phyloP scores from a whole-genome alignment of 2,888 invertebrate genomes.

The Julus scandinavius region DNA sequence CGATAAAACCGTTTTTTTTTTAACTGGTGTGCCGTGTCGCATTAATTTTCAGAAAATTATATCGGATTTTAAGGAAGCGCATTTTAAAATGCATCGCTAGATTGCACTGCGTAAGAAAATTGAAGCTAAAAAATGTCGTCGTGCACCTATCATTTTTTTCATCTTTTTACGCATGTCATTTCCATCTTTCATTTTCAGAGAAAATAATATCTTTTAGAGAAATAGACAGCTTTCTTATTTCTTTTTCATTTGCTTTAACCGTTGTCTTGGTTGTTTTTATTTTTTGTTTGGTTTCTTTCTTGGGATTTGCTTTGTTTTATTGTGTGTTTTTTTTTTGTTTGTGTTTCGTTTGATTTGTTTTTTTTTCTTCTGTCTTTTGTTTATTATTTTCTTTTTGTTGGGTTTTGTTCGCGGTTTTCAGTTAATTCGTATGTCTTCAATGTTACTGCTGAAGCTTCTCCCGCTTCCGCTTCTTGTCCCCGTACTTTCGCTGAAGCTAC shows the following conservation, averaged over 20 bases:
- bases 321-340: background rate
- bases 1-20: no score
- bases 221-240: background rate
- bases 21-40: no score
- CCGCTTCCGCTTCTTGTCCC: slow-evolving; percentile 44
- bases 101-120: background rate
- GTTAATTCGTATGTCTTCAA: slow-evolving; percentile 51
- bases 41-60: no score
- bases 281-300: background rate
- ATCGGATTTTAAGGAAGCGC: background rate
- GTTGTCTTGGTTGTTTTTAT: background rate
- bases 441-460: slow-evolving; percentile 49
- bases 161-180: slow-evolving; percentile 33
- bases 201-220: background rate
- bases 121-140: background rate
- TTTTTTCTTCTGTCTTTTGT: background rate
- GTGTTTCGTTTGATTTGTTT: background rate
- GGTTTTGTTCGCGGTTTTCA: slow-evolving; percentile 38
- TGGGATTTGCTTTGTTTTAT: slow-evolving; percentile 5
- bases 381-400: slow-evolving; percentile 47
- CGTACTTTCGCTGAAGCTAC: slow-evolving; percentile 36
- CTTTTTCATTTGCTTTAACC: background rate
- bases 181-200: slow-evolving; percentile 35
- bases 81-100: background rate
- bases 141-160: slow-evolving; percentile 24